These are phyloP conservation scores for Ips typographus DNA, from an alignment of 1,140 invertebrate species.

Conservation along the genomic window DNA sequence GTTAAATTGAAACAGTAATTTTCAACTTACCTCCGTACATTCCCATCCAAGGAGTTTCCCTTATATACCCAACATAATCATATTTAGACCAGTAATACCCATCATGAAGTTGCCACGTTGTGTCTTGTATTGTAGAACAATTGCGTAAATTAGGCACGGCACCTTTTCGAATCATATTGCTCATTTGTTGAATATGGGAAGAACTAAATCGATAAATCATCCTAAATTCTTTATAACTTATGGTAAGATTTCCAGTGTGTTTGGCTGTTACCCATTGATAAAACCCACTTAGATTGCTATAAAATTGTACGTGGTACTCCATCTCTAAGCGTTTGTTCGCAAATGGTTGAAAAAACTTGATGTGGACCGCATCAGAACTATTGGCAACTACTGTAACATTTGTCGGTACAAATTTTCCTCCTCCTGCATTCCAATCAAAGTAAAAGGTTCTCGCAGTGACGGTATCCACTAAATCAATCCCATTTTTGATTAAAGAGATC, in stretches of 20 bases:
- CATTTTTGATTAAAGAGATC: slow-evolving; percentile 1
- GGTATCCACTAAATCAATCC: slow-evolving; percentile 1
- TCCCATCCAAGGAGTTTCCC: slow-evolving; percentile 10
- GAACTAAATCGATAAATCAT: slow-evolving; percentile 8
- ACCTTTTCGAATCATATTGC: neutral
- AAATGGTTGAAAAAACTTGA: slow-evolving; percentile 6
- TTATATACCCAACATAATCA: neutral
- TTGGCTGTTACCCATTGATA: slow-evolving; percentile 7
- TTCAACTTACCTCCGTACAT: slow-evolving; percentile 6
- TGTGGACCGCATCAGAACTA: slow-evolving; percentile 6
- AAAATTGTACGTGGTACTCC: slow-evolving; percentile 2
- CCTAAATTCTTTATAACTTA: slow-evolving; percentile 2
- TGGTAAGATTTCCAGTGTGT: neutral
- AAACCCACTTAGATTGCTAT: neutral
- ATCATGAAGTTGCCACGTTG: slow-evolving; percentile 1
- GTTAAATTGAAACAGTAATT: neutral
- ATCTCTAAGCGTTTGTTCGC: neutral
- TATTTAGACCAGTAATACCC: neutral
- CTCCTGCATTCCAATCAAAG: slow-evolving; percentile 14
- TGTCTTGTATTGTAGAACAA: neutral
- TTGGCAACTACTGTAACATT: neutral
- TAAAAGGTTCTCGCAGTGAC: slow-evolving; percentile 7
- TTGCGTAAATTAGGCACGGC: neutral
- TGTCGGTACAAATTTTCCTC: slow-evolving; percentile 9
- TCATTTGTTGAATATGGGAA: neutral